Base-by-base conservation (phyloP, 2,797 vertebrate genomes). In the Diceros bicornis region DNA sequence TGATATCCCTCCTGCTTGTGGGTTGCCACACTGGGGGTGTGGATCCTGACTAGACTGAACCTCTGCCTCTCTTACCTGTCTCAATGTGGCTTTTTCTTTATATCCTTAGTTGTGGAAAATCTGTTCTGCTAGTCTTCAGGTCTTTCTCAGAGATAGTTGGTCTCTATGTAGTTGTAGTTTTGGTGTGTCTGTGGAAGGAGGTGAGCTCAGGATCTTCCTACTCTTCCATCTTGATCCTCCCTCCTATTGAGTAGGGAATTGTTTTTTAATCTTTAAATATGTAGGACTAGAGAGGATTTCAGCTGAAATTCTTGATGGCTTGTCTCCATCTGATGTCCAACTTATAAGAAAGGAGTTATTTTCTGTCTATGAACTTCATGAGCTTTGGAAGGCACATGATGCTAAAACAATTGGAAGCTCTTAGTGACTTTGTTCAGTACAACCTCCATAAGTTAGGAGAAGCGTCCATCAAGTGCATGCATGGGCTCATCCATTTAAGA, bases 181-280 rank as follows among this genome's bases (percentile, higher is more conserved):
- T 52, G 50, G 50, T 52, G 50, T 52, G 50, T 52, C 50, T 52
- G 14, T 14, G 50, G 50, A 52, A 52, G 50, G 50, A 14, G 50
- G 50, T 47, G 50, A 52, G 14, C 13, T 52, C 50, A 16, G 50
- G 50, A 16, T 52, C 50, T 16, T 52, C 50, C 50, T 52, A 4
- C 50, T 52, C 50, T 16, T 4, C 50, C 50, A 52, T 52, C 50
- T 52, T 16, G 50, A 52, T 52, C 50, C 50, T 52, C 14, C 50
- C 50, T 52, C 50, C 50, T 52, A 16, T 52, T 52, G 50, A 52
- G 50, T 52, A 14, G 12, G 50, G 50, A 95, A 96, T 89, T 93
- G 86, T 72, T 87, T 96, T 95, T 87, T 55, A 75, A 83, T 92
- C 68, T 91, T 69, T 93, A 82, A 85, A 68, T 75, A 72, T 55